Conservation (phyloP, 2,888 invertebrate genomes). For the Thera obeliscata region DNA sequence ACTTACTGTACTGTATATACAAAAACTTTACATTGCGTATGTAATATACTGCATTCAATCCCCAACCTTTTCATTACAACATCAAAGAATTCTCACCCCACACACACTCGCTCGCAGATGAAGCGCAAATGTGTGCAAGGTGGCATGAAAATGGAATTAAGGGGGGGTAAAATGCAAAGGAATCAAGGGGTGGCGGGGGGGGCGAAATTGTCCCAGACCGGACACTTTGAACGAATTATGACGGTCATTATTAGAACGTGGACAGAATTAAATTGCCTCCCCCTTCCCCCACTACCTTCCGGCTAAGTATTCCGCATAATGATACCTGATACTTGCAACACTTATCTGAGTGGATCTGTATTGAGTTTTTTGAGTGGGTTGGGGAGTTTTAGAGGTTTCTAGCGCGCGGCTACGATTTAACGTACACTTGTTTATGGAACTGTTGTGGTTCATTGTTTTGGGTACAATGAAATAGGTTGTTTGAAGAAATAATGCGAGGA, state of each 20-base stretch:
- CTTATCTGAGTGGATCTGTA: constrained; percentile 59
- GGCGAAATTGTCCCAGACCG: constrained; percentile 82
- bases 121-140: constrained; percentile 79
- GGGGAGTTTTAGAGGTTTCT: constrained; percentile 17
- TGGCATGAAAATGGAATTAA: constrained; percentile 83
- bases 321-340: constrained; percentile 79
- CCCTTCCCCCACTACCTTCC: constrained; percentile 64
- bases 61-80: constrained; percentile 26
- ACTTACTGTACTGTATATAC: background rate
- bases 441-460: constrained; percentile 2
- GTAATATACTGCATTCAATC: constrained; percentile 7
- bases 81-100: constrained; percentile 34
- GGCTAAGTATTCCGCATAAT: constrained; percentile 82
- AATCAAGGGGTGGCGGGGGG: constrained; percentile 70
- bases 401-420: constrained; percentile 15
- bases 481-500: background rate
- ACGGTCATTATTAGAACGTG: constrained; percentile 87
- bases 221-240: constrained; percentile 87
- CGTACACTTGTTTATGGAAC: background rate
- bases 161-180: constrained; percentile 81
- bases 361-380: constrained; percentile 38
- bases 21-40: background rate
- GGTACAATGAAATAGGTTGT: background rate
- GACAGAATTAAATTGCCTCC: constrained; percentile 86
- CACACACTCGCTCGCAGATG: constrained; percentile 58